A percentile compares a stretch with the other conserved stretches of the same genome.
Evolutionary conservation across 2,888 invertebrate species (phyloP).

Genomic region (Dynastes tityus): DNA sequence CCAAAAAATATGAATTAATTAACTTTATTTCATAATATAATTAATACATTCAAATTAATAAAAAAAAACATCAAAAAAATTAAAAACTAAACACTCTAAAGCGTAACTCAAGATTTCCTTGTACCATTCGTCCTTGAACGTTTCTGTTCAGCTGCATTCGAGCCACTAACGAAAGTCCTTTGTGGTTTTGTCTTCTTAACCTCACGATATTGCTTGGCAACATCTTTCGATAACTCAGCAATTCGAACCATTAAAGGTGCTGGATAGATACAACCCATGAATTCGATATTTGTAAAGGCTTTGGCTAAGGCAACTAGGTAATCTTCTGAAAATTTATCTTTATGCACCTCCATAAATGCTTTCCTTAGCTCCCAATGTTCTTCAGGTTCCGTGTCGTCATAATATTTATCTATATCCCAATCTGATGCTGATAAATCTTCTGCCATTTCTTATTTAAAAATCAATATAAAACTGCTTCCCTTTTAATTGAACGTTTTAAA

Average conservation of each 20-base stretch:
- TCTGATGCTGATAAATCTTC: constrained; percentile 65
- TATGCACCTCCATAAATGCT: constrained; percentile 85
- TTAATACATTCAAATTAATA: not conserved
- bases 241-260: constrained; percentile 86
- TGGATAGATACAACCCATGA: constrained; percentile 91
- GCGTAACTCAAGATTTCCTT: not conserved
- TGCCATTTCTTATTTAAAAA: constrained; percentile 61
- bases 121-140: constrained; percentile 57
- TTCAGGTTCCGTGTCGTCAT: constrained; percentile 88
- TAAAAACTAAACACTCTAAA: not conserved
- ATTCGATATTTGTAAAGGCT: constrained; percentile 90
- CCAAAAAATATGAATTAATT: not conserved
- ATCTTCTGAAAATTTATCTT: constrained; percentile 83
- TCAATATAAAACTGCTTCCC: no score
- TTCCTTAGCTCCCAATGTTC: constrained; percentile 92
- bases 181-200: constrained; percentile 74
- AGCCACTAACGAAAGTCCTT: constrained; percentile 79
- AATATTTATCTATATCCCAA: constrained; percentile 85
- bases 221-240: constrained; percentile 81
- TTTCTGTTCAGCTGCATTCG: constrained; percentile 76
- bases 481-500: not conserved
- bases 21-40: not conserved
- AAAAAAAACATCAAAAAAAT: not conserved
- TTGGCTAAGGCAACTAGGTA: constrained; percentile 90
- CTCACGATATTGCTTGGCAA: constrained; percentile 82